Conservation (phyloP, 2,888 invertebrate species). For the Gortyna flavago region DNA sequence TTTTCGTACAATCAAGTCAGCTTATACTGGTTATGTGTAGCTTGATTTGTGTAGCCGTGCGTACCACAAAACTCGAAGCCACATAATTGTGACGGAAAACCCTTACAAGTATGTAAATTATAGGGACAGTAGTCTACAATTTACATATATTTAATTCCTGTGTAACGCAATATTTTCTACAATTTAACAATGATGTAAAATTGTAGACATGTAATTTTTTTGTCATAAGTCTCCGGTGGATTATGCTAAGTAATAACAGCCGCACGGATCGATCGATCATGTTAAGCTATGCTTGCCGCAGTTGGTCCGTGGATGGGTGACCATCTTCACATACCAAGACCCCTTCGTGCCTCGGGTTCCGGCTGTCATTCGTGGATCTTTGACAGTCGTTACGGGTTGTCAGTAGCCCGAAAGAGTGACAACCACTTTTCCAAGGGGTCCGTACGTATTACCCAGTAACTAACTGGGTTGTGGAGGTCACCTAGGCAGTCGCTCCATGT, state of each 20-base stretch:
- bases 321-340: no score
- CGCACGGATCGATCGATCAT: no score
- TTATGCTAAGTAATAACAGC: background rate
- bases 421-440: no score
- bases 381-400: no score
- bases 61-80: background rate
- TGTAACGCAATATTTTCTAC: background rate
- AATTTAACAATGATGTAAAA: background rate
- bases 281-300: no score
- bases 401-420: no score
- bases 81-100: background rate
- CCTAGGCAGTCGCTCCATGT: no score
- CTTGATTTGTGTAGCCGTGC: background rate
- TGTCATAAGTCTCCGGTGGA: background rate
- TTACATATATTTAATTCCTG: background rate
- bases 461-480: no score
- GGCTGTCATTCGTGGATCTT: no score
- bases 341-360: no score
- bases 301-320: no score
- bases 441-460: no score
- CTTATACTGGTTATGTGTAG: background rate
- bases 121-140: background rate
- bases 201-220: background rate
- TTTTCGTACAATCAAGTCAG: background rate
- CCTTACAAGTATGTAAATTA: background rate